These are phyloP conservation scores for Xenus cinereus DNA, from an alignment of 2,113 vertebrate genomes.

Conservation along the genomic window DNA sequence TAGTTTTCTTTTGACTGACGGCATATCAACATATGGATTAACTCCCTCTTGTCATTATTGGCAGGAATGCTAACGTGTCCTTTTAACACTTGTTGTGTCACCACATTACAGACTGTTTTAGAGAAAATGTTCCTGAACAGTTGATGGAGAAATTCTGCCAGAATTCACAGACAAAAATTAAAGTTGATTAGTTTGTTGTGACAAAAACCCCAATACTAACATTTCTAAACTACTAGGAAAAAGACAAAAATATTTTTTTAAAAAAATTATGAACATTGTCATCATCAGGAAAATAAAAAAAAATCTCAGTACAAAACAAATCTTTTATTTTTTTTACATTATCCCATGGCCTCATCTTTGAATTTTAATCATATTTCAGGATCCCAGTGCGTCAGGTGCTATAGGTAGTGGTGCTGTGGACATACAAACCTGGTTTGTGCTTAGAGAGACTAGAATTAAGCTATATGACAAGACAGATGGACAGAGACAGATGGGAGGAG, in stretches of 20 bases:
- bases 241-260: neutral
- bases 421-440: neutral
- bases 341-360: neutral
- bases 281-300: neutral
- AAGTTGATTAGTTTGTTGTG: neutral
- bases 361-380: neutral
- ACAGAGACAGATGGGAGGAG: constrained; percentile 40
- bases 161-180: neutral
- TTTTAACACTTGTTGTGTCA: neutral
- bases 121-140: neutral
- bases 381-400: neutral
- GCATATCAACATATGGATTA: constrained; percentile 27
- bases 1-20: neutral
- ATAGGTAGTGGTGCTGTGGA: neutral
- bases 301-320: no score
- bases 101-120: neutral
- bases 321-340: neutral
- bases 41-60: constrained; percentile 33
- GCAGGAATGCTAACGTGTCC: neutral
- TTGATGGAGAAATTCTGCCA: neutral
- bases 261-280: neutral
- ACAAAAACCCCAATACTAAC: neutral
- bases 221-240: neutral
- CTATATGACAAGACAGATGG: constrained; percentile 38
- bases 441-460: neutral